Evolutionary conservation across 1,140 invertebrate genomes (phyloP), one percentile per base, ranked within the genome.

Genomic region (Camponotus floridanus): DNA sequence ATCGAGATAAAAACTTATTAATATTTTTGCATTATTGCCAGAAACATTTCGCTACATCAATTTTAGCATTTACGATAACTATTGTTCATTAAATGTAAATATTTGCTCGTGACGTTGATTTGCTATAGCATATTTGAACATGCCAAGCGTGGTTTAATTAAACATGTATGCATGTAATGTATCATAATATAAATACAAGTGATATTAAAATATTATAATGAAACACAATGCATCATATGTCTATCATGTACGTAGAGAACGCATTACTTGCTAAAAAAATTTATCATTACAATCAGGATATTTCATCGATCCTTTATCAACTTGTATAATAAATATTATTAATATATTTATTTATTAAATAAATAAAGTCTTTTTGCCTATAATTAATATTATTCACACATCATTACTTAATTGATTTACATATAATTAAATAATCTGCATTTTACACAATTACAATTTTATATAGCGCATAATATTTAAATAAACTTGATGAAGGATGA

Each of bases 61-160:
- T 61, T 73, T 59, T 45, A 73, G 39, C 13, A 55, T 83, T 61
- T 83, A 83, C 42, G 57, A 61, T n/a, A 57, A 48, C 18, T 67
- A 71, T 71, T n/a, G 39, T 83, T 83, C 57, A 74, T 83, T 83
- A 62, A 59, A 57, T 42, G 36, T 81, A 70, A 83, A 83, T 11
- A 74, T 83, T 83, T 74, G 33, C 51, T 48, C 26, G 21, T 61
- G 39, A 61, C 68, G 55, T 73, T 26, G 67, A 73, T 61, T 39
- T 45, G 21, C 64, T 6, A 70, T 31, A 70, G 45, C 39, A 31
- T 73, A n/a, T 74, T 74, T n/a, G 39, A 6, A 18, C 36, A 21
- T 21, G 36, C n/a, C 51, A 21, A 81, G 61, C 48, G 68, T 33
- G 67, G 18, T 26, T 55, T 81, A 73, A 73, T 55, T 73, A 70